Percentiles rank a stretch among this genome's conserved stretches.
phyloP scores from a whole-genome alignment of 1,140 invertebrate species.

The Zaprionus vittiger region DNA sequence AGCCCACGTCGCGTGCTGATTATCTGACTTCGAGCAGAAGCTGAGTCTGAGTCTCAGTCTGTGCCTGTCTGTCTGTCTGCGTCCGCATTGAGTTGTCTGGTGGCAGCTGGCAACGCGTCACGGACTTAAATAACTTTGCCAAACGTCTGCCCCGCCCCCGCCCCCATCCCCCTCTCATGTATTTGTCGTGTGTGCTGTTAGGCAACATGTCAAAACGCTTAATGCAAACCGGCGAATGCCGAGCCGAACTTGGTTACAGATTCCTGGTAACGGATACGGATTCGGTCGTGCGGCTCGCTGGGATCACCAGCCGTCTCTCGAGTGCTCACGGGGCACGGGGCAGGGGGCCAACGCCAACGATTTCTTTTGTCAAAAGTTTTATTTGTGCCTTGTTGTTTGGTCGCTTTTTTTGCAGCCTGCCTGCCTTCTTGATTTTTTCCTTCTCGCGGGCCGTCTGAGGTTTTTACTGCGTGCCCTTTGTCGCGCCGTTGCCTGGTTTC shows the following conservation, averaged over 20 bases:
- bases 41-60: not conserved
- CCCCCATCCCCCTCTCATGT: not conserved
- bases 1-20: conserved; percentile 59
- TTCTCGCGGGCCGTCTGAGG: conserved; percentile 26
- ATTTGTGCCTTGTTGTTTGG: conserved; percentile 78
- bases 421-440: conserved; percentile 22
- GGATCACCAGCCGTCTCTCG: conserved; percentile 54
- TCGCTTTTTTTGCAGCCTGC: conserved; percentile 37
- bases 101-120: conserved; percentile 17
- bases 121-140: conserved; percentile 70
- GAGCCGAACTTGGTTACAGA: conserved; percentile 52
- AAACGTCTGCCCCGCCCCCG: not conserved
- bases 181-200: conserved; percentile 47
- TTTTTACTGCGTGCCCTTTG: conserved; percentile 18
- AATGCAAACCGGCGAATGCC: conserved; percentile 51
- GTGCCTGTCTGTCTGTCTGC: not conserved
- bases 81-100: conserved; percentile 4
- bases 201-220: conserved; percentile 81
- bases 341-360: conserved; percentile 26
- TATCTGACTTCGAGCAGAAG: conserved; percentile 37
- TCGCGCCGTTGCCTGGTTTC: conserved; percentile 38
- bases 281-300: conserved; percentile 70
- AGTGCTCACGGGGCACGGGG: not conserved
- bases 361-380: conserved; percentile 80
- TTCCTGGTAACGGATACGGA: conserved; percentile 52